phyloP scores from a whole-genome alignment of 2,113 vertebrate species.

The Falcunculus frontatus region DNA sequence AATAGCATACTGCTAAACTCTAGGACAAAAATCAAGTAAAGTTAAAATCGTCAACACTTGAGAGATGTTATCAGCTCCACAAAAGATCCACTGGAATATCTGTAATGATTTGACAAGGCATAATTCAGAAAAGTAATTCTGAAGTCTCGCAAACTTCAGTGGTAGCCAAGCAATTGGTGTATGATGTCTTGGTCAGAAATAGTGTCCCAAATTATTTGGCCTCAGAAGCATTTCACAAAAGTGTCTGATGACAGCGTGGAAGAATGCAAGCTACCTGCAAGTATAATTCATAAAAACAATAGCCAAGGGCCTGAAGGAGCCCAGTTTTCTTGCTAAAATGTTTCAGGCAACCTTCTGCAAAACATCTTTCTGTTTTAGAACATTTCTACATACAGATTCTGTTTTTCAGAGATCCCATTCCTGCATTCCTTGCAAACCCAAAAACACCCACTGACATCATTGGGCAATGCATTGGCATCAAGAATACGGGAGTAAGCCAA shows the following conservation, averaged over 20 bases:
- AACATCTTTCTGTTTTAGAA: neutral
- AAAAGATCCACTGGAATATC: neutral
- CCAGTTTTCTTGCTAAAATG: neutral
- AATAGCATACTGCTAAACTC: neutral
- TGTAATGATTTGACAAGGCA: neutral
- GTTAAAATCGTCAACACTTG: neutral
- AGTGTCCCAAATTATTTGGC: neutral
- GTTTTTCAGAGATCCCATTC: constrained; percentile 39
- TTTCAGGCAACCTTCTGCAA: constrained; percentile 15
- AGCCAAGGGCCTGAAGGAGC: neutral
- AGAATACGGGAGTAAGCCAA: neutral
- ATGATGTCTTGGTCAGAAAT: neutral
- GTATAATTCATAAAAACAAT: neutral
- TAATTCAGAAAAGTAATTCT: neutral
- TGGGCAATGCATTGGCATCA: constrained; percentile 52
- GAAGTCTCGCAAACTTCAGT: neutral
- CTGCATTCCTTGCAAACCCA: constrained; percentile 55
- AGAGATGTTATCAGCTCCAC: neutral
- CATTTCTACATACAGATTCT: constrained; percentile 45
- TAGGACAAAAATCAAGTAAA: neutral
- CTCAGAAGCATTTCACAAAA: neutral
- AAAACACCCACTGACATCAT: constrained; percentile 59
- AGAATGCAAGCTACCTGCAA: constrained; percentile 13
- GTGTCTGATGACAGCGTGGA: neutral
- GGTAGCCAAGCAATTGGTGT: neutral